A percentile compares a stretch with the other conserved stretches of the same genome.
These are phyloP conservation scores for Sipha maydis DNA, from an alignment of 2,888 invertebrate genomes.

Conservation along the genomic window DNA sequence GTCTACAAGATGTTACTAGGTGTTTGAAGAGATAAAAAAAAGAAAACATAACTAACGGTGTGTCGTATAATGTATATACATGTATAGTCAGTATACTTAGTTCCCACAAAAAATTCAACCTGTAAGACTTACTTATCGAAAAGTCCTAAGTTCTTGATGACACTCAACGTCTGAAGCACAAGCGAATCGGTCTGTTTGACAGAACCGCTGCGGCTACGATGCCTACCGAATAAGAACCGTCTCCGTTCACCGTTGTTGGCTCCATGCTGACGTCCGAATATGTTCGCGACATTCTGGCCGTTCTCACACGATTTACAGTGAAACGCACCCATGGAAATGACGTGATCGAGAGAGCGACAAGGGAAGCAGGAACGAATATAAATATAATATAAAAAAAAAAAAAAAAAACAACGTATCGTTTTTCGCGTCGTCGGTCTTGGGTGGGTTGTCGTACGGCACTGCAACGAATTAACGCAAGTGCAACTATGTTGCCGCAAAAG, in stretches of 20 bases:
- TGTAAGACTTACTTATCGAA: conserved; percentile 76
- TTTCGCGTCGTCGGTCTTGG: not conserved
- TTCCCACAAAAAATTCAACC: not conserved
- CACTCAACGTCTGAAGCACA: conserved; percentile 81
- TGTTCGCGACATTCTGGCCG: conserved; percentile 62
- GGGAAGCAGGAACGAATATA: not conserved
- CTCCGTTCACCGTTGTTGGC: conserved; percentile 47
- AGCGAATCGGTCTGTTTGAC: conserved; percentile 74
- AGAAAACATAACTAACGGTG: not conserved
- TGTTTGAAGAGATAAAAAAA: not conserved
- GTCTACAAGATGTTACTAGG: not conserved
- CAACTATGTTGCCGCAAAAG: not conserved
- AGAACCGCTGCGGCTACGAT: conserved; percentile 56
- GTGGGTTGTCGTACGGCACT: not conserved
- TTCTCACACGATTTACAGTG: conserved; percentile 64
- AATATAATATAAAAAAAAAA: not conserved
- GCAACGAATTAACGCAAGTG: not conserved
- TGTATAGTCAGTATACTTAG: not conserved
- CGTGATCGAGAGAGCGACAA: not conserved
- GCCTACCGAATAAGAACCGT: conserved; percentile 44
- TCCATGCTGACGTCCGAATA: conserved; percentile 52
- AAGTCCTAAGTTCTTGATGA: conserved; percentile 80
- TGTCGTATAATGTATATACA: not conserved
- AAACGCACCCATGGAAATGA: conserved; percentile 64
- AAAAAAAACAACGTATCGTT: not conserved